phyloP scores from a whole-genome alignment of 1,140 invertebrate species.

The Gerris buenoi region DNA sequence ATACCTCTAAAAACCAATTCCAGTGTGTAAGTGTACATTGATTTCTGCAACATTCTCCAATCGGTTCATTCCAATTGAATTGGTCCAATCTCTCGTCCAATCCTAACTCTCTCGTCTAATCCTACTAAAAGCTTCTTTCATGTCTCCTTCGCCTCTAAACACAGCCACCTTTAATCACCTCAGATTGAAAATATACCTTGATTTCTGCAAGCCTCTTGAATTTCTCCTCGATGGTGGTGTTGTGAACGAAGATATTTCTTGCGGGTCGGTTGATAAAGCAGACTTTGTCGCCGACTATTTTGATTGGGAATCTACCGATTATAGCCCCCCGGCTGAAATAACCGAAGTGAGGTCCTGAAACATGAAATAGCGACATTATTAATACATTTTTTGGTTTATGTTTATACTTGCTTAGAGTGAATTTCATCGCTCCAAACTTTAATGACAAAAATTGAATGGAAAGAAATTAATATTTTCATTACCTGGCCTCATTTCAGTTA shows the following conservation, averaged over 20 bases:
- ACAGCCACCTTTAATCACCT: background rate
- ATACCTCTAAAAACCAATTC: too few relatives aligned
- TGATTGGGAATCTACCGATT: slow-evolving; percentile 20
- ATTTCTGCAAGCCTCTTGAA: slow-evolving; percentile 24
- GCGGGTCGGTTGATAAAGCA: slow-evolving; percentile 18
- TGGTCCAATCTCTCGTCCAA: too few relatives aligned
- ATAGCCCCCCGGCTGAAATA: slow-evolving; percentile 20
- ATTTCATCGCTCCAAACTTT: too few relatives aligned
- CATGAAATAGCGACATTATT: too few relatives aligned
- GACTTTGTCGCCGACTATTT: slow-evolving; percentile 18
- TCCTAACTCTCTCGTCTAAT: too few relatives aligned
- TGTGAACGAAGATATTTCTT: slow-evolving; percentile 18
- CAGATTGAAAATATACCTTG: slow-evolving; percentile 16
- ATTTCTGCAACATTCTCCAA: too few relatives aligned
- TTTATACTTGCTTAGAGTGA: too few relatives aligned
- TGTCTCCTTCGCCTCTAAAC: background rate
- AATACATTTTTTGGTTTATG: too few relatives aligned
- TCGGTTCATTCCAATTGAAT: too few relatives aligned
- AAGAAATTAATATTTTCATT: slow-evolving; percentile 14
- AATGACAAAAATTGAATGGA: background rate
- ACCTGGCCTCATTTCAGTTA: slow-evolving; percentile 32
- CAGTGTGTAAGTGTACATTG: too few relatives aligned
- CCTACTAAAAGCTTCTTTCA: too few relatives aligned
- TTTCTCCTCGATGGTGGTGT: slow-evolving; percentile 12
- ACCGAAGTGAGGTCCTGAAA: slow-evolving; percentile 28